Conservation (phyloP, 2,113 vertebrate species). For the Phrynocephalus versicolor region DNA sequence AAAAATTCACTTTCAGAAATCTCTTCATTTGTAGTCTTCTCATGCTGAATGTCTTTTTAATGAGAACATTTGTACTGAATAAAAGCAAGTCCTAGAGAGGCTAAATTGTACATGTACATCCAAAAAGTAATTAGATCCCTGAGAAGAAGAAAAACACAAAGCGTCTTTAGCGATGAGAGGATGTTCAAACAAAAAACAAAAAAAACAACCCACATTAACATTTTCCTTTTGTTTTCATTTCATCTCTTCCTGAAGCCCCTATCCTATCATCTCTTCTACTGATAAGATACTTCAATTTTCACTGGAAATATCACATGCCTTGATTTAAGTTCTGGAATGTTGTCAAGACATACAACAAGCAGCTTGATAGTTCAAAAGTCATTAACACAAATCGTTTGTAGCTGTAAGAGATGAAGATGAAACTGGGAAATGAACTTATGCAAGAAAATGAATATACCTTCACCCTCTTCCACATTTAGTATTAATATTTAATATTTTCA, state of each 20-base stretch:
- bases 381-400: not conserved
- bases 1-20: conserved; percentile 38
- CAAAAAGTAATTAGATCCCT: conserved; percentile 53
- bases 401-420: not conserved
- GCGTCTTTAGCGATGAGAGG: conserved; percentile 1
- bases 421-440: not conserved
- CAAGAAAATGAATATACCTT: not conserved
- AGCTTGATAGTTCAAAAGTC: not conserved
- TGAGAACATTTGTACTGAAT: conserved; percentile 60
- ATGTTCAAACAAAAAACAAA: conserved; percentile 31
- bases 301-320: not conserved
- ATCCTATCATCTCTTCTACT: not conserved
- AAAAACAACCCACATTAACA: too few relatives aligned
- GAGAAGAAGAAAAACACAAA: conserved; percentile 12
- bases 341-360: not conserved
- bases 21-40: conserved; percentile 66
- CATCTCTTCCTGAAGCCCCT: not conserved
- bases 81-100: conserved; percentile 53
- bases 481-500: not conserved
- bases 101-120: conserved; percentile 42
- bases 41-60: conserved; percentile 50
- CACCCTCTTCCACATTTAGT: not conserved
- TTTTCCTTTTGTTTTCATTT: not conserved
- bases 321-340: not conserved
- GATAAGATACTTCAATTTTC: conserved; percentile 27